Percentiles rank a stretch among this genome's conserved stretches.
phyloP scores from a whole-genome alignment of 2,797 vertebrate species.

The Darevskia nairensis region DNA sequence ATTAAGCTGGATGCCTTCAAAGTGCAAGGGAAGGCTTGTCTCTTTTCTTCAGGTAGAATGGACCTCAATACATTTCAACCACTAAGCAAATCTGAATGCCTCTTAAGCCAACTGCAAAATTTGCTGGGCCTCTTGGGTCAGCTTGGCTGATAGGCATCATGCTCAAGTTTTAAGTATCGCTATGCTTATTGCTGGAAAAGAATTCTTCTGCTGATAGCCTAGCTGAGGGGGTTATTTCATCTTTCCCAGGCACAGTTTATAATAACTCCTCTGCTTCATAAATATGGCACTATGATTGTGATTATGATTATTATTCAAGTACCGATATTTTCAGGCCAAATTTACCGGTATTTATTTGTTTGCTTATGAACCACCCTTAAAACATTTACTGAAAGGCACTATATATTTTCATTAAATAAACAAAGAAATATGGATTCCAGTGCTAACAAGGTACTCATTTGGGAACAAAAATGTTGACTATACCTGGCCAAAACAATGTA shows the following conservation, averaged over 20 bases:
- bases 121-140: not conserved
- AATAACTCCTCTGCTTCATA: not conserved
- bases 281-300: not conserved
- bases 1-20: conserved; percentile 21
- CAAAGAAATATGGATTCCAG: not conserved
- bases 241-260: not conserved
- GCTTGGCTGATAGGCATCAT: not conserved
- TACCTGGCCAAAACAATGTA: not conserved
- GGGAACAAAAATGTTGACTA: not conserved
- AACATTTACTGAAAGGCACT: not conserved
- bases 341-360: not conserved
- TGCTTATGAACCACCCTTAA: not conserved
- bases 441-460: not conserved
- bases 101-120: not conserved
- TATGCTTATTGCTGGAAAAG: not conserved
- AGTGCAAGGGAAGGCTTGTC: conserved; percentile 2
- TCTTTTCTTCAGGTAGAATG: conserved; percentile 10
- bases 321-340: not conserved
- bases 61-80: not conserved
- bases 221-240: not conserved
- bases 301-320: not conserved
- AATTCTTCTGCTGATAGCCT: not conserved
- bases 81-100: not conserved
- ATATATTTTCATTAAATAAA: not conserved
- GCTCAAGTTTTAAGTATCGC: not conserved